These are phyloP conservation scores for Probosciger aterrimus DNA, from an alignment of 2,113 vertebrate species.

Conservation along the genomic window DNA sequence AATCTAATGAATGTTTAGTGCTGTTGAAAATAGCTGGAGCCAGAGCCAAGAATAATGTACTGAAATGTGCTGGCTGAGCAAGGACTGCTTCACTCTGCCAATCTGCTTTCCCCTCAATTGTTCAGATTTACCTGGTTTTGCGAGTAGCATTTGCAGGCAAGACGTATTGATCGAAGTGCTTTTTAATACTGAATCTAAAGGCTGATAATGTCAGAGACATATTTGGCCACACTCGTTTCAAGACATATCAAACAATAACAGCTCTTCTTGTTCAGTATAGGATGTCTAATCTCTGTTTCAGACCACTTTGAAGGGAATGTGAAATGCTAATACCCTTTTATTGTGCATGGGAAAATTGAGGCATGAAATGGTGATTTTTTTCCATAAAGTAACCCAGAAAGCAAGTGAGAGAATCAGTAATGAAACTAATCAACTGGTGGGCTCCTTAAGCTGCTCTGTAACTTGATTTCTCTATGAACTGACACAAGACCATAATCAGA, in stretches of 20 bases:
- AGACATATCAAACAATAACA: neutral
- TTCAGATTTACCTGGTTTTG: constrained; percentile 18
- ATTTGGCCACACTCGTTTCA: neutral
- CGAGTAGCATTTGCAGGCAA: neutral
- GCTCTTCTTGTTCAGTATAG: neutral
- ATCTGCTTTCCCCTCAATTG: neutral
- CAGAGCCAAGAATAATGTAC: constrained; percentile 59
- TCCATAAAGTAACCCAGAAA: neutral
- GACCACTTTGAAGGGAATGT: neutral
- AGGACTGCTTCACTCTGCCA: neutral
- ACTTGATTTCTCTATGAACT: neutral
- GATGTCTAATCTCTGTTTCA: neutral
- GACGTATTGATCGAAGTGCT: neutral
- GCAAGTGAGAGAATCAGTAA: neutral
- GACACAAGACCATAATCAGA: neutral
- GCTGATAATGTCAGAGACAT: neutral
- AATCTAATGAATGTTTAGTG: constrained; percentile 55
- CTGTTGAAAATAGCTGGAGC: constrained; percentile 50
- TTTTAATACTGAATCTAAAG: neutral
- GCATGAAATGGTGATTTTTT: neutral
- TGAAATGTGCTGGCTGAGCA: constrained; percentile 44
- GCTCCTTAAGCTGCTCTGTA: neutral
- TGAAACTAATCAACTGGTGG: neutral
- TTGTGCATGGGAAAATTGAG: neutral
- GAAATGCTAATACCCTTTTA: neutral